Evolutionary conservation across 2,888 invertebrate genomes (phyloP), one percentile per base, ranked within the genome.

Genomic region (Agrochola litura): DNA sequence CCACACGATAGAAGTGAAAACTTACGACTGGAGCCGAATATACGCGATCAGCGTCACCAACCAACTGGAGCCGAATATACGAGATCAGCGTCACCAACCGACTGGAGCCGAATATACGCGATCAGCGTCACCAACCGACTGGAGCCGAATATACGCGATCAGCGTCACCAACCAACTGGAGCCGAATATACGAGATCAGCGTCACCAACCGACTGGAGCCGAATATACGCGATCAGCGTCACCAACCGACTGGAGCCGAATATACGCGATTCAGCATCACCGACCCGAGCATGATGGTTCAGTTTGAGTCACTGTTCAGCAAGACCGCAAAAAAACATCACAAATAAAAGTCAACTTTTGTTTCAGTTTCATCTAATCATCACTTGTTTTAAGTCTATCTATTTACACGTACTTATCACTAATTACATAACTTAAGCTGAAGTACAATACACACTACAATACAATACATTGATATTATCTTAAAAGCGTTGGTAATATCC

Each of bases 341-440:
- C 1, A 82, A 82, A 83, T 82, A 75, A 88, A 86, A 87, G 52
- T 41, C 52, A 63, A 64, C 0, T 12, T 58, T 61, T 64, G 65
- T 73, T 79, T 80, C 64, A 73, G 30, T 81, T 81, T 78, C 60
- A 77, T 88, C 75, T 86, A 85, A 79, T 88, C 84, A 77, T 85
- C 80, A 81, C 75, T 86, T 84, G 67, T 69, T 79, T 81, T 83
- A 81, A 77, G 25, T 58, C 78, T 83, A 87, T 76, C 67, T 88
- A 89, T 88, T 81, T 88, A 88, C 88, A 88, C 64, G 65, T 67
- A 80, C 72, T 79, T 79, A 83, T 73, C 6, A 72, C 49, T 82
- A 82, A 83, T 71, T 64, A 77, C 58, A 83, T 80, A 81, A 82
- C 76, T 83, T 84, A 85, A 65, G 10, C 41, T 77, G 66, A 76